A percentile compares a stretch with the other conserved stretches of the same genome.
Conservation (phyloP, 2,113 vertebrate genomes). For the Pomatorhinus ruficollis region DNA sequence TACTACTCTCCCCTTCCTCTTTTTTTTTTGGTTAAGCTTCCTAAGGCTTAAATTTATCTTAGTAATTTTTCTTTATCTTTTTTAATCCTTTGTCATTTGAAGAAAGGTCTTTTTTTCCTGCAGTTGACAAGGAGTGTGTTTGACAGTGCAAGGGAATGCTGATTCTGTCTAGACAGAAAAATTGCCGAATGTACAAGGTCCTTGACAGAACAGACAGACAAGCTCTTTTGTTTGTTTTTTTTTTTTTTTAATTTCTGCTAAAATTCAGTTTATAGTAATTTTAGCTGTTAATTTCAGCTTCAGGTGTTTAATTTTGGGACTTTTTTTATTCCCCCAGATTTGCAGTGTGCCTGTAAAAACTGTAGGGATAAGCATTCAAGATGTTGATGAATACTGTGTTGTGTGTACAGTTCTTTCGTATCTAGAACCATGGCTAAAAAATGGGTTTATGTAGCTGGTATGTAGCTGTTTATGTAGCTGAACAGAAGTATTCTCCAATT, state of each 20-base stretch:
- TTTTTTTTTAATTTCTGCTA: neutral
- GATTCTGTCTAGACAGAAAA: neutral
- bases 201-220: neutral
- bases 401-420: neutral
- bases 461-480: neutral
- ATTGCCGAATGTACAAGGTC: neutral
- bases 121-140: neutral
- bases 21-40: neutral
- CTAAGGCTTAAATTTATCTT: neutral
- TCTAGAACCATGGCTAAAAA: neutral
- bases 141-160: neutral
- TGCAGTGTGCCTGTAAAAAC: neutral
- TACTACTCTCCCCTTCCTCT: neutral
- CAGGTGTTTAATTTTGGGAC: neutral
- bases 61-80: neutral
- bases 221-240: too few species aligned
- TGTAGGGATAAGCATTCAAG: neutral
- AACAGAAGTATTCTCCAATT: neutral
- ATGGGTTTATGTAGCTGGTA: neutral
- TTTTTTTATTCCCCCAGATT: neutral
- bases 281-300: neutral
- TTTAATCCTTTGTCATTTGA: slow-evolving; percentile 7
- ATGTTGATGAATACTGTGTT: neutral
- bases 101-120: neutral
- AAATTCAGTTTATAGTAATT: neutral